phyloP scores from a whole-genome alignment of 1,140 invertebrate genomes.

The Sesamia nonagrioides region DNA sequence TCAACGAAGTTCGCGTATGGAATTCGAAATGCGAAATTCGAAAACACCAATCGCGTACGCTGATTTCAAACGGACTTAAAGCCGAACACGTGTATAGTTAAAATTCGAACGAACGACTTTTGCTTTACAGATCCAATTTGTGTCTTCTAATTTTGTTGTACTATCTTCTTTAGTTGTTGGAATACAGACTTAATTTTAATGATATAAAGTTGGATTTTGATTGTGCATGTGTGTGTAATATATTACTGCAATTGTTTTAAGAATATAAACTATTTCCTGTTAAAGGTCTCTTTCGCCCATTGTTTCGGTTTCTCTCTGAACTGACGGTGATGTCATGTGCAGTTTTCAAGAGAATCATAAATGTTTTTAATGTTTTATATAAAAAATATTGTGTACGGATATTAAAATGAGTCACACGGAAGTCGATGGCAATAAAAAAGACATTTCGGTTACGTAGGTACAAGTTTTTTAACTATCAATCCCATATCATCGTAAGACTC shows the following conservation, averaged over 20 bases:
- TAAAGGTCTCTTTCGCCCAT: constrained; percentile 80
- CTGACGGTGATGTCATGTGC: constrained; percentile 77
- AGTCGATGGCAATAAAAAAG: constrained; percentile 2
- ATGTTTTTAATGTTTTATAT: constrained; percentile 47
- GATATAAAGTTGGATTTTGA: constrained; percentile 49
- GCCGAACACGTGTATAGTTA: constrained; percentile 68
- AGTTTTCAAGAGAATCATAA: constrained; percentile 72
- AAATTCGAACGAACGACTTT: constrained; percentile 79
- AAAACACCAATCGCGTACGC: constrained; percentile 79
- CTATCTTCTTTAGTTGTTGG: neutral
- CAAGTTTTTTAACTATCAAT: neutral
- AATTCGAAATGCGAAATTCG: constrained; percentile 75
- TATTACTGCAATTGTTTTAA: constrained; percentile 83
- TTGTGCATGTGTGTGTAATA: constrained; percentile 37
- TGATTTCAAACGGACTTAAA: constrained; percentile 77
- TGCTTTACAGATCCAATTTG: constrained; percentile 77
- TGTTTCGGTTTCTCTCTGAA: constrained; percentile 77
- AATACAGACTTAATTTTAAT: constrained; percentile 52
- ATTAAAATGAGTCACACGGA: constrained; percentile 48
- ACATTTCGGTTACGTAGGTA: neutral
- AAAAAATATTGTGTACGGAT: constrained; percentile 33
- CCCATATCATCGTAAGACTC: no score
- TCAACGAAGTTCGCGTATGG: constrained; percentile 73
- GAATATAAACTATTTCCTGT: constrained; percentile 87
- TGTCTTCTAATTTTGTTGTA: constrained; percentile 51